A percentile compares a stretch with the other conserved stretches of the same genome.
phyloP scores from a whole-genome alignment of 2,888 invertebrate species.

The Dryobotodes eremita region DNA sequence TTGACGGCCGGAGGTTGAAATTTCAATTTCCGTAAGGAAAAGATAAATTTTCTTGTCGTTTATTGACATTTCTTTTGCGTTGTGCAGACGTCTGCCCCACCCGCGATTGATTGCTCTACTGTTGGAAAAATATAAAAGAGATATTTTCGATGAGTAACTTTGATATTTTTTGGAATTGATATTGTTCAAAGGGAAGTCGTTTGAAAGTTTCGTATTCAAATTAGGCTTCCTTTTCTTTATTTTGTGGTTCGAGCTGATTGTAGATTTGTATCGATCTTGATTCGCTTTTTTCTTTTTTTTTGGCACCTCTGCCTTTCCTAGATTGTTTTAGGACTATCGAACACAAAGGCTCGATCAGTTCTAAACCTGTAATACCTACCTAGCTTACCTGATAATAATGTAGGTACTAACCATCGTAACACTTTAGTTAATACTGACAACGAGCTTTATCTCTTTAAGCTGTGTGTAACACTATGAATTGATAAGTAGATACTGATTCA shows the following conservation, averaged over 20 bases:
- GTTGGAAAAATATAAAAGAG: conserved; percentile 73
- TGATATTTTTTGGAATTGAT: conserved; percentile 29
- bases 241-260: conserved; percentile 7
- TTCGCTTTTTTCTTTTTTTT: too few species aligned
- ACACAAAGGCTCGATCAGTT: background rate
- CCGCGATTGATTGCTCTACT: conserved; percentile 77
- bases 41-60: conserved; percentile 82
- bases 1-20: conserved; percentile 75
- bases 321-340: background rate
- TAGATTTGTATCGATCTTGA: background rate
- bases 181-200: conserved; percentile 32
- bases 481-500: background rate
- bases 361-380: background rate
- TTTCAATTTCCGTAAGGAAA: conserved; percentile 84
- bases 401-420: background rate
- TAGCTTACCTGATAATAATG: background rate
- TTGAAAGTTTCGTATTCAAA: conserved; percentile 34
- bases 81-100: conserved; percentile 72
- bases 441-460: background rate
- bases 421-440: too few species aligned
- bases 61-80: conserved; percentile 78
- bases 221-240: conserved; percentile 4
- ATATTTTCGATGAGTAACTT: conserved; percentile 33
- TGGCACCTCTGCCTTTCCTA: too few species aligned
- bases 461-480: background rate